These are phyloP conservation scores for Cotesia congregata DNA, from an alignment of 2,888 invertebrate genomes.

Conservation along the genomic window DNA sequence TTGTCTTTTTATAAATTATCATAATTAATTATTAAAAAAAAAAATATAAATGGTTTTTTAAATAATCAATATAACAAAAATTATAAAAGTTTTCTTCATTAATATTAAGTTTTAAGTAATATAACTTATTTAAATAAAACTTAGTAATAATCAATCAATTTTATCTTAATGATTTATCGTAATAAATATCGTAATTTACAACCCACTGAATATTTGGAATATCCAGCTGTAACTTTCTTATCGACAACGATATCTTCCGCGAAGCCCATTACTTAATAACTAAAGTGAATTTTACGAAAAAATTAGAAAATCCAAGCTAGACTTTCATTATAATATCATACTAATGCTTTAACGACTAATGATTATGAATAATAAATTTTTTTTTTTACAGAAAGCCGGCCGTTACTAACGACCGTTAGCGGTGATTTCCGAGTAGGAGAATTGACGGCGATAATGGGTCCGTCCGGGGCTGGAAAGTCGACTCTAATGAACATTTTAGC, in stretches of 20 bases:
- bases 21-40: too few species aligned
- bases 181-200: background rate
- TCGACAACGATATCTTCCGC: background rate
- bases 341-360: background rate
- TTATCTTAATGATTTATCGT: background rate
- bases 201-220: background rate
- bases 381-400: slow-evolving; percentile 65
- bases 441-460: slow-evolving; percentile 89
- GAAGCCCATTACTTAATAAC: background rate
- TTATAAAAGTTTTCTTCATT: too few species aligned
- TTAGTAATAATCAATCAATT: background rate
- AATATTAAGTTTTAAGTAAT: background rate
- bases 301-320: background rate
- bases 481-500: slow-evolving; percentile 90
- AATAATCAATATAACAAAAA: too few species aligned
- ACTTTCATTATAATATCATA: background rate
- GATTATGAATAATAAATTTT: background rate
- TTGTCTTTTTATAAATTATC: too few species aligned
- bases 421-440: slow-evolving; percentile 83
- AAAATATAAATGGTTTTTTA: too few species aligned
- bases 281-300: background rate
- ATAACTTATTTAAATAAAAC: background rate
- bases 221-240: background rate
- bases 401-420: slow-evolving; percentile 70
- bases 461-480: slow-evolving; percentile 90